Evolutionary conservation across 2,888 invertebrate genomes (phyloP).

Genomic region (Lordiphosa andalusiaca): DNA sequence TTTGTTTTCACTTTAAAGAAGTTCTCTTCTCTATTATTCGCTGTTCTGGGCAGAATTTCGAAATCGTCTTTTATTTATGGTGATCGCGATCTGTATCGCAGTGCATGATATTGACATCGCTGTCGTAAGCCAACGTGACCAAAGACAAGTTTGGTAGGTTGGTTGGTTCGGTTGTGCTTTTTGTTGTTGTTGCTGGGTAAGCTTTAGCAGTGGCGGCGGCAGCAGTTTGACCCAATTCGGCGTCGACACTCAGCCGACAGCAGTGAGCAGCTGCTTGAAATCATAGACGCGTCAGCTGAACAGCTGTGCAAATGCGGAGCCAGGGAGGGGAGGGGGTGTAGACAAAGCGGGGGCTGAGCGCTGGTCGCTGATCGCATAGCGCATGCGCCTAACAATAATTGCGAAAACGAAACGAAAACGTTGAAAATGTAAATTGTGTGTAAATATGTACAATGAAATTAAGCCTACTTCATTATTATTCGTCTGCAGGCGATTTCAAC

Average conservation of each 20-base stretch:
- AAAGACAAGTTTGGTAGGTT: constrained; percentile 68
- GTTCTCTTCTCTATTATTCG: no score
- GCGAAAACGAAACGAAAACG: constrained; percentile 44
- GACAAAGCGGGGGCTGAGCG: constrained; percentile 36
- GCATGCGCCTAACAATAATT: constrained; percentile 38
- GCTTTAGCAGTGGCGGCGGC: constrained; percentile 35
- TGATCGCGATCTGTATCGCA: constrained; percentile 24
- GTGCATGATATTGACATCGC: constrained; percentile 29
- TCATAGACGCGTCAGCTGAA: constrained; percentile 40
- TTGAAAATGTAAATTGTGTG: constrained; percentile 39
- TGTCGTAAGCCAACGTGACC: constrained; percentile 54
- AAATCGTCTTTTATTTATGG: constrained; percentile 30
- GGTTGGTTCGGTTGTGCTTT: constrained; percentile 7
- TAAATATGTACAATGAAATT: constrained; percentile 49
- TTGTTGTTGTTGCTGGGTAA: constrained; percentile 12
- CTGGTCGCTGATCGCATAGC: constrained; percentile 1
- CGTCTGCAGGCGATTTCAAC: constrained; percentile 47
- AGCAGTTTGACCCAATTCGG: constrained; percentile 67
- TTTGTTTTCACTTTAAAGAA: no score
- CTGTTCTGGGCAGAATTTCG: no score
- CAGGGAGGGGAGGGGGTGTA: constrained; percentile 13
- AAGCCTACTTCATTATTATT: constrained; percentile 51
- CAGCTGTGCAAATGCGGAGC: constrained; percentile 59
- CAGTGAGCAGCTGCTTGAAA: constrained; percentile 42
- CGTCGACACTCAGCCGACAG: constrained; percentile 29